A percentile compares a stretch with the other conserved stretches of the same genome.
phyloP scores from a whole-genome alignment of 2,113 vertebrate species.

The Xiphophorus couchianus region DNA sequence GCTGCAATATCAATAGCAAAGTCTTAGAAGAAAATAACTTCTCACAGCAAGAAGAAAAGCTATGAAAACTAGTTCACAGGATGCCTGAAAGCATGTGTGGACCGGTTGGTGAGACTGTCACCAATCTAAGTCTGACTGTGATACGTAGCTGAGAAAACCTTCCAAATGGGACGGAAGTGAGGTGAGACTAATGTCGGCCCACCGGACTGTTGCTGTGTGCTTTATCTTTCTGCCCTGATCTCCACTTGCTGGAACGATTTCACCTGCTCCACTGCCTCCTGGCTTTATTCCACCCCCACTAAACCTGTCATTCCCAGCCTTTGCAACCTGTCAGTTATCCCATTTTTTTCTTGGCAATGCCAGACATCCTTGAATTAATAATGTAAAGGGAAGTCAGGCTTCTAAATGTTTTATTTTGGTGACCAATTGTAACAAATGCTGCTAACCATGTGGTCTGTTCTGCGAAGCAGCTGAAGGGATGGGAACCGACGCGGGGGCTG shows the following conservation, averaged over 20 bases:
- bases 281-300: conserved; percentile 70
- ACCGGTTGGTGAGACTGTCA: not conserved
- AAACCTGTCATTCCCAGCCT: conserved; percentile 30
- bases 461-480: conserved; percentile 7
- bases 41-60: not conserved
- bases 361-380: not conserved
- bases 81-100: not conserved
- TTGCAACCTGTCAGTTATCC: conserved; percentile 4
- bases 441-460: not conserved
- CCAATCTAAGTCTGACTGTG: not conserved
- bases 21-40: not conserved
- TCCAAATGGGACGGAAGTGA: conserved; percentile 63
- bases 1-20: not conserved
- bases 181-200: conserved; percentile 72
- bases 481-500: conserved; percentile 23
- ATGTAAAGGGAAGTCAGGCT: not conserved
- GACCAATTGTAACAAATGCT: not conserved
- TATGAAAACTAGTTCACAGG: not conserved
- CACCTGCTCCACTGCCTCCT: conserved; percentile 71
- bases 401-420: not conserved
- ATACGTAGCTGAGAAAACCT: conserved; percentile 35
- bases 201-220: conserved; percentile 69
- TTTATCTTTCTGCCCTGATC: conserved; percentile 72
- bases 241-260: conserved; percentile 70
- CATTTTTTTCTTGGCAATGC: not conserved